Evolutionary conservation across 1,140 invertebrate species (phyloP).

Genomic region (Ips nitidus): DNA sequence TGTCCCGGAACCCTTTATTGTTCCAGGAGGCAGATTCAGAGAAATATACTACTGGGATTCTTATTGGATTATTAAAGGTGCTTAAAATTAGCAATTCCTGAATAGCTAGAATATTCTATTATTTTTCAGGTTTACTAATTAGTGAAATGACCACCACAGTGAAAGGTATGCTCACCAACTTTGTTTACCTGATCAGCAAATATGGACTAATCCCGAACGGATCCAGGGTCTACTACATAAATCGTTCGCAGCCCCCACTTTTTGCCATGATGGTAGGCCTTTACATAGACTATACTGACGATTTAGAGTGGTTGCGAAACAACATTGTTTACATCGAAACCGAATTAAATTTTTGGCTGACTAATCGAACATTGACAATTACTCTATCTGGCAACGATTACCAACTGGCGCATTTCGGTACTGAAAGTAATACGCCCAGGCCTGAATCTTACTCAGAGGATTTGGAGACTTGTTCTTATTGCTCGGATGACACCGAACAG

Average conservation of each 20-base stretch:
- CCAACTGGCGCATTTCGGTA: constrained; percentile 60
- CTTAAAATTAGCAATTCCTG: background rate
- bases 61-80: constrained; percentile 78
- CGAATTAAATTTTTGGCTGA: constrained; percentile 69
- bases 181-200: constrained; percentile 61
- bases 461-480: constrained; percentile 47
- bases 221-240: constrained; percentile 74
- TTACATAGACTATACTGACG: constrained; percentile 67
- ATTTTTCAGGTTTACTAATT: constrained; percentile 60
- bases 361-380: constrained; percentile 59
- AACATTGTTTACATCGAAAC: constrained; percentile 64
- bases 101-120: background rate
- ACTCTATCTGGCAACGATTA: constrained; percentile 58
- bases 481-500: constrained; percentile 50
- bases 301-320: constrained; percentile 64
- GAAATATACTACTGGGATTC: constrained; percentile 91
- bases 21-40: constrained; percentile 85
- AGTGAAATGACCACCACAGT: constrained; percentile 75
- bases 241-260: constrained; percentile 85
- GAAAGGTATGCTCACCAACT: constrained; percentile 75
- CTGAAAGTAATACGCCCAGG: constrained; percentile 68
- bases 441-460: constrained; percentile 77
- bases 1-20: constrained; percentile 76
- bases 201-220: constrained; percentile 66
- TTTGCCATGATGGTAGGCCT: constrained; percentile 74